Evolutionary conservation across 1,140 invertebrate species (phyloP), one percentile per base, ranked within the genome.

Genomic region (Drosophila nasuta): DNA sequence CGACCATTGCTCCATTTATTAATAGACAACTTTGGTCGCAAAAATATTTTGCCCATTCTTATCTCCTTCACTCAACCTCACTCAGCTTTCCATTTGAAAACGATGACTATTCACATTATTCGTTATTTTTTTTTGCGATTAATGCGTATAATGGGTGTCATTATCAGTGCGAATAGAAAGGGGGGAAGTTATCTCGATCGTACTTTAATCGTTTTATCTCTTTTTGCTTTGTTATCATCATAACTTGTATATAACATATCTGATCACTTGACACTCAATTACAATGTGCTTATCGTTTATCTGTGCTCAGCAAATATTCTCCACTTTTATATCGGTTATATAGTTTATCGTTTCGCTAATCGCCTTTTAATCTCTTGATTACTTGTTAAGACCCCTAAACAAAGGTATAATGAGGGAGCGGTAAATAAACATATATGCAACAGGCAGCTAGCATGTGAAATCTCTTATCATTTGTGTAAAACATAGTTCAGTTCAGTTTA

Each of bases 1-100:
- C 30, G 52, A 66, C 13, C 20, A 15, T 45, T 59, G n/a, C 38
- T 13, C 43, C 57, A 41, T 41, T 59, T 46, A 46, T 46, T 59
- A 59, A 59, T 59, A 59, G 57, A 41, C 58, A 60, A 8, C 28
- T 33, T 30, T n/a, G 11, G 20, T 30, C 35, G 35, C 35, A 38
- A 38, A 38, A 10, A 38, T 38, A 38, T 49, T 68, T 69, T 49
- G 25, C 13, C 20, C 20, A n/a, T 2, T 15, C 30, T 57, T 71
- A 49, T 71, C 35, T 10, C 7, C 7, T 10, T 10, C 33, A 33
- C 33, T 7, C 33, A 33, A 5, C 5, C 33, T 7, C 33, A 33
- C 35, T 10, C 69, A 17, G 46, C 15, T 20, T 41, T 20, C 15
- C 6, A 43, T 11, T 54, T 11, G 10, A 51, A 20, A 10, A 46